phyloP scores from a whole-genome alignment of 1,140 invertebrate species.

The Megalonaias nervosa region DNA sequence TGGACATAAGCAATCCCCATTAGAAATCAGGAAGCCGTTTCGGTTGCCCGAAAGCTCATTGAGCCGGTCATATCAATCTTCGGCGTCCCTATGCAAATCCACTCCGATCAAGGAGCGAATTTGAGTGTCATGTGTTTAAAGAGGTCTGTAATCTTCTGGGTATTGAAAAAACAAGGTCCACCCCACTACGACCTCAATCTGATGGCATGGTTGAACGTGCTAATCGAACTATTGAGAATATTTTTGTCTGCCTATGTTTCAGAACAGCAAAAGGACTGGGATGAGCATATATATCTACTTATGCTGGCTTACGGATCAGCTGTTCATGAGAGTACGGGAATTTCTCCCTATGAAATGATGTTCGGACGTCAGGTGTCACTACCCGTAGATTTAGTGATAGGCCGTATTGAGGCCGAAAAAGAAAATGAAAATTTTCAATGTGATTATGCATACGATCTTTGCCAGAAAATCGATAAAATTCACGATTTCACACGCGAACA shows the following conservation, averaged over 20 bases:
- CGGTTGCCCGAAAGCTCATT: slow-evolving; percentile 42
- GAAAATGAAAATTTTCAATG: too few relatives aligned
- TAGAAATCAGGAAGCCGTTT: slow-evolving; percentile 29
- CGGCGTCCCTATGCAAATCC: slow-evolving; percentile 20
- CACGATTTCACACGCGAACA: too few relatives aligned
- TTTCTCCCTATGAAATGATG: slow-evolving; percentile 31
- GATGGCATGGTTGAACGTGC: slow-evolving; percentile 38
- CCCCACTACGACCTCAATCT: slow-evolving; percentile 31
- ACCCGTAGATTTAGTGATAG: slow-evolving; percentile 9
- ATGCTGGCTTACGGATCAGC: slow-evolving; percentile 21
- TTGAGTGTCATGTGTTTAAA: slow-evolving; percentile 27
- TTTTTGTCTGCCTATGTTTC: slow-evolving; percentile 19
- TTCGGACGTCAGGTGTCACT: slow-evolving; percentile 16
- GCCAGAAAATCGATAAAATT: too few relatives aligned
- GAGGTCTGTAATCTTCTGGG: slow-evolving; percentile 12
- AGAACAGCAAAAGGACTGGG: slow-evolving; percentile 39
- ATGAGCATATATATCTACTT: slow-evolving; percentile 13
- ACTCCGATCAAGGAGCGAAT: slow-evolving; percentile 55
- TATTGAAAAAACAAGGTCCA: slow-evolving; percentile 31
- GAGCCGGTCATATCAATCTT: slow-evolving; percentile 45
- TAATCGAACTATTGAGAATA: slow-evolving; percentile 22
- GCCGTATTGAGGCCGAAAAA: too few relatives aligned
- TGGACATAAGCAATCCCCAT: slow-evolving; percentile 43
- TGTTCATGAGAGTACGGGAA: slow-evolving; percentile 13
- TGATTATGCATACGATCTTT: too few relatives aligned